Percentiles rank a stretch among this genome's conserved stretches.
These are phyloP conservation scores for Lasioglossum morio DNA, from an alignment of 2,888 invertebrate genomes.

Conservation along the genomic window DNA sequence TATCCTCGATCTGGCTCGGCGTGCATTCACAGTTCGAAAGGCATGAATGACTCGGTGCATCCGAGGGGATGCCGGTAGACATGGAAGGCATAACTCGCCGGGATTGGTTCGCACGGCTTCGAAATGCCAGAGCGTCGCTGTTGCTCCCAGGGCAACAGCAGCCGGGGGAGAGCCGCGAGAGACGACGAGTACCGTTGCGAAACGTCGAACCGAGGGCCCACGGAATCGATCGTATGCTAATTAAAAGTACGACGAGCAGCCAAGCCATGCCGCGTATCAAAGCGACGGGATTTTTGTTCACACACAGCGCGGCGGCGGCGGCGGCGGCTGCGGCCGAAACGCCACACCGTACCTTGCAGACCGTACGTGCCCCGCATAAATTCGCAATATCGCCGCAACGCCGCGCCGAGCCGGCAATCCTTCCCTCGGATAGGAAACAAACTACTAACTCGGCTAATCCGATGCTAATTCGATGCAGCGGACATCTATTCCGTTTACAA, in stretches of 20 bases:
- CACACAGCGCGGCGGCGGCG: constrained; percentile 2
- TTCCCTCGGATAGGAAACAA: constrained; percentile 58
- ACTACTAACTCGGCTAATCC: constrained; percentile 79
- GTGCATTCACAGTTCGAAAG: constrained; percentile 23
- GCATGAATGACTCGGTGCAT: constrained; percentile 34
- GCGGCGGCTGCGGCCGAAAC: constrained; percentile 49
- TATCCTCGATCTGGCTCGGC: constrained; percentile 32
- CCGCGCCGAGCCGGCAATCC: constrained; percentile 34
- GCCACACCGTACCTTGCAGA: constrained; percentile 5
- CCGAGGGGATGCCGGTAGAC: constrained; percentile 27
- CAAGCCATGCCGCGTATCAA: constrained; percentile 47
- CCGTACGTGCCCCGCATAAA: constrained; percentile 66
- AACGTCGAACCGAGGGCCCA: constrained; percentile 37
- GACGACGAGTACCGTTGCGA: constrained; percentile 51
- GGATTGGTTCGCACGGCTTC: constrained; percentile 56
- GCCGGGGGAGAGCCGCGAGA: neutral
- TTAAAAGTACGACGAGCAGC: constrained; percentile 58
- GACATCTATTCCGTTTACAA: constrained; percentile 76
- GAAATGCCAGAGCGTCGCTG: constrained; percentile 54
- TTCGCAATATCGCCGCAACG: constrained; percentile 56
- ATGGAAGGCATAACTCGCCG: constrained; percentile 11
- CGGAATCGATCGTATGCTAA: constrained; percentile 69
- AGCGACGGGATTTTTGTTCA: constrained; percentile 56
- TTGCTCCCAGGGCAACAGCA: neutral
- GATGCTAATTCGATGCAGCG: constrained; percentile 81